These are phyloP conservation scores for Zosterops japonicus DNA, from an alignment of 2,113 vertebrate species.

Conservation along the genomic window DNA sequence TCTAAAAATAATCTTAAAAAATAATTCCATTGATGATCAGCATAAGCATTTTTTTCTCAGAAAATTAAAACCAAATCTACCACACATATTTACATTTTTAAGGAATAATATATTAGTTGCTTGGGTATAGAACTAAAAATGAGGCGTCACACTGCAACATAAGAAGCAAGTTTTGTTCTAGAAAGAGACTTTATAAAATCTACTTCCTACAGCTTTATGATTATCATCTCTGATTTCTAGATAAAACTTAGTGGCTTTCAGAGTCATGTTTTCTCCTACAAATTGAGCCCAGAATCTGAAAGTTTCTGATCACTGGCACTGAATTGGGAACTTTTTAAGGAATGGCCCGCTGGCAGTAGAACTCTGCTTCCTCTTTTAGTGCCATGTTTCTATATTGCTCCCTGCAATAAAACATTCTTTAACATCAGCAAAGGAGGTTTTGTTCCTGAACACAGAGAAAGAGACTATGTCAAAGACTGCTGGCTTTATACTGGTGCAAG, in stretches of 20 bases:
- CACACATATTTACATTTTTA: neutral
- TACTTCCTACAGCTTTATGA: neutral
- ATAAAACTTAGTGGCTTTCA: neutral
- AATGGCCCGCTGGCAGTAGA: neutral
- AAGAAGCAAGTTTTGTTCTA: neutral
- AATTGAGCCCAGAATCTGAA: neutral
- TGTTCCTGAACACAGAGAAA: neutral
- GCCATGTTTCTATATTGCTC: neutral
- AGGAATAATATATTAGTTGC: neutral
- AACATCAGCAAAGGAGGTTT: neutral
- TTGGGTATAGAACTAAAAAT: neutral
- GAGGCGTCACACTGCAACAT: neutral
- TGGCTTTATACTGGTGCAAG: neutral
- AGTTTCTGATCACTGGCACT: neutral
- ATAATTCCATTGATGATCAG: neutral
- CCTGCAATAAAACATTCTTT: neutral
- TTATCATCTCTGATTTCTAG: neutral
- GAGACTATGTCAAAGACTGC: neutral
- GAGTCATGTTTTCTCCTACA: neutral
- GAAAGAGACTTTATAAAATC: neutral
- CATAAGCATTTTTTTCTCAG: neutral
- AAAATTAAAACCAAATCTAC: neutral
- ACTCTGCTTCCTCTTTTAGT: neutral
- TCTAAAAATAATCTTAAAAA: neutral
- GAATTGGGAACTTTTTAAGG: neutral